Evolutionary conservation across 2,113 vertebrate genomes (phyloP).

Genomic region (Sardina pilchardus): DNA sequence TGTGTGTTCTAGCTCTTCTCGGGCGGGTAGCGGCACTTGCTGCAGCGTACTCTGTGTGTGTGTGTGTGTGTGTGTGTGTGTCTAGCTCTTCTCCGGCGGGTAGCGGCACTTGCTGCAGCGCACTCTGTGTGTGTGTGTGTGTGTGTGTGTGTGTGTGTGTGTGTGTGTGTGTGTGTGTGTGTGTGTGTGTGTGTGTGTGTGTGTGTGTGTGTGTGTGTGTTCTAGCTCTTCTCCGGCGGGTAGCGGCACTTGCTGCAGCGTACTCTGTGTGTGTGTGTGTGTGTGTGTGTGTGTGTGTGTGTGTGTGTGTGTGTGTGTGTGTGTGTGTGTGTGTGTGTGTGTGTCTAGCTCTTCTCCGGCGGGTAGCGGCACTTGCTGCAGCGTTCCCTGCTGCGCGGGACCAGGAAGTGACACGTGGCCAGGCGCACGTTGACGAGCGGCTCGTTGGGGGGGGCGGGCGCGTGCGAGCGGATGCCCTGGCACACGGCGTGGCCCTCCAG

Average conservation of each 20-base stretch:
- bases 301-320: not conserved
- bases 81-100: not conserved
- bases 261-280: not conserved
- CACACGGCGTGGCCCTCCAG: slow-evolving; percentile 70
- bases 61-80: not conserved
- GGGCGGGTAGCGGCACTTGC: no score
- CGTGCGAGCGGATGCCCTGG: slow-evolving; percentile 59
- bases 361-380: slow-evolving; percentile 62
- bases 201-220: not conserved
- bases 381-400: slow-evolving; percentile 53
- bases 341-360: not conserved
- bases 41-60: no score
- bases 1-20: no score
- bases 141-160: not conserved
- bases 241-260: not conserved
- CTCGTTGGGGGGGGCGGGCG: not conserved
- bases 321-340: not conserved
- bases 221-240: not conserved
- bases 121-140: not conserved
- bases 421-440: slow-evolving; percentile 65
- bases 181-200: not conserved
- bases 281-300: not conserved
- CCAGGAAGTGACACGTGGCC: slow-evolving; percentile 71
- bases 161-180: not conserved
- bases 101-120: slow-evolving; percentile 63